Conservation (phyloP, 2,113 vertebrate species). For the Ciconia maguari region DNA sequence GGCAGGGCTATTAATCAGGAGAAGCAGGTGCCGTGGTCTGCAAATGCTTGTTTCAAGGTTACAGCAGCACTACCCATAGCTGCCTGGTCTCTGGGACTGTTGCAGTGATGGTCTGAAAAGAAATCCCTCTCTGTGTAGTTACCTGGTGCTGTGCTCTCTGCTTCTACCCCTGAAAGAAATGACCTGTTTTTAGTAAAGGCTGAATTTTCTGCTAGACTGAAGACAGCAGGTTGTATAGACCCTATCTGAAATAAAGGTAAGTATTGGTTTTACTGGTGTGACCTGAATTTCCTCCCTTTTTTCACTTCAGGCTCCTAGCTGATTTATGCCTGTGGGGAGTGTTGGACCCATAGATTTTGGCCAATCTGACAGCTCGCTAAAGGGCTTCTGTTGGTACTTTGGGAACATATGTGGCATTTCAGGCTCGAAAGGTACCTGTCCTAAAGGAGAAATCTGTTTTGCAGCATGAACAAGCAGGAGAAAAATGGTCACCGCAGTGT, state of each 20-base stretch:
- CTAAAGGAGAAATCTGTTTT: conserved; percentile 20
- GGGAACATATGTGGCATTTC: conserved; percentile 7
- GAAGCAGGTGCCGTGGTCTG: not conserved
- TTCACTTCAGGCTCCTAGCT: not conserved
- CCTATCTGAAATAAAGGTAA: not conserved
- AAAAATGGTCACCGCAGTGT: not conserved
- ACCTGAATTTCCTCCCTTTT: not conserved
- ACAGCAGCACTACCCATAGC: not conserved
- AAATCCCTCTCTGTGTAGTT: too few species aligned
- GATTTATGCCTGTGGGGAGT: not conserved
- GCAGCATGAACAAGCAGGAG: not conserved
- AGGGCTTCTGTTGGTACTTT: not conserved
- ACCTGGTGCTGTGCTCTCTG: fast-evolving
- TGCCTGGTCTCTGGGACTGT: not conserved
- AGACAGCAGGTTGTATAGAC: not conserved
- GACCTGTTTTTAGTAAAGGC: not conserved
- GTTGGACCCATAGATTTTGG: not conserved
- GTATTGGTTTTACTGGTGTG: not conserved
- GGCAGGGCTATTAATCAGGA: not conserved
- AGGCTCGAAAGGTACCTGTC: not conserved
- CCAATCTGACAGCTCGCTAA: not conserved
- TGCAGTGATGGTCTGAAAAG: fast-evolving
- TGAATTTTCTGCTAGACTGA: not conserved
- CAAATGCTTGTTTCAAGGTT: not conserved
- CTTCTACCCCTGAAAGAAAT: not conserved